Base-by-base conservation (phyloP, 2,797 vertebrate species). In the Kryptopterus vitreolus region DNA sequence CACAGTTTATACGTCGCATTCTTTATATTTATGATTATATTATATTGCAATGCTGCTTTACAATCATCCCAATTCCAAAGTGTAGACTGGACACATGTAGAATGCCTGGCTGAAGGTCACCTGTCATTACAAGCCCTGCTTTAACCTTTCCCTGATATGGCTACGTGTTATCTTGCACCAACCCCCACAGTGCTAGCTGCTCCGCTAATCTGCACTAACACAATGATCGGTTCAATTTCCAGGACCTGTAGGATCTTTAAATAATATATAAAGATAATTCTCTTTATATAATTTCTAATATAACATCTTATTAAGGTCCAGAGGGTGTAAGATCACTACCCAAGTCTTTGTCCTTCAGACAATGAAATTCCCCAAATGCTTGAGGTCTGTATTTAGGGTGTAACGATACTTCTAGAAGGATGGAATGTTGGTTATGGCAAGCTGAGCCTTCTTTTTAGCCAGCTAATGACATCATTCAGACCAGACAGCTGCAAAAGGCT, bases 401-500 rank as follows among this genome's bases (percentile, higher is more conserved):
- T 73, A 73, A 63, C 7, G 15, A 59, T 69, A 26, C 11, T 35
- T 55, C 24, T 62, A 70, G 18, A 58, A 43, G 35, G 68, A 22
- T 63, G 29, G 70, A 82, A 82, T 80, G 58, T 72, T 16, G 18
- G 50, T 38, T 66, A 66, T 84, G 72, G 46, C 43, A 66, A 76
- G 31, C 52, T 26, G 61, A 75, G 75, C 18, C 46, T n/a, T 52
- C 72, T 5, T 33, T 79, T 73, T 53, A 74, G 77, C 53, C 58
- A 61, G 65, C 26, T 35, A 65, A 33, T 72, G 59, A 71, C 74
- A 80, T 71, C 73, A 76, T 77, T 57, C 66, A 52, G 68, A 66
- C 7, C 50, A 78, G 63, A 85, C 78, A 78, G 81, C 71, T 83
- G 76, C 43, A 61, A 78, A 78, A 61, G 38, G 46, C 33, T 63